A percentile compares a stretch with the other conserved stretches of the same genome.
These are phyloP conservation scores for Diplodus sargus DNA, from an alignment of 2,797 vertebrate species.

Conservation along the genomic window DNA sequence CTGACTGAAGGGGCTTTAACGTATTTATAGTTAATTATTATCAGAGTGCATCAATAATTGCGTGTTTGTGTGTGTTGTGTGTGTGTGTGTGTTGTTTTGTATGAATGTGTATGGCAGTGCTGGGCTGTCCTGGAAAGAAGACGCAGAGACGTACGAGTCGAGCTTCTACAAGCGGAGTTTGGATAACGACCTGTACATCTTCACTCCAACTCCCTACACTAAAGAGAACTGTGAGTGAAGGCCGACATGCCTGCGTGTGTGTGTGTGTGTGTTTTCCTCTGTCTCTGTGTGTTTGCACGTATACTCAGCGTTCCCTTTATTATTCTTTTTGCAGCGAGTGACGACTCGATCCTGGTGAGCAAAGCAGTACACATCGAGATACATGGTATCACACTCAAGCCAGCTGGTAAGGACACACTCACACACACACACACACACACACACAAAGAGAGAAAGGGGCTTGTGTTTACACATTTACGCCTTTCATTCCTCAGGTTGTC, in stretches of 20 bases:
- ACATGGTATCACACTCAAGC: slow-evolving; percentile 89
- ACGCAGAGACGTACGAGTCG: slow-evolving; percentile 93
- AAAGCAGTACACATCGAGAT: slow-evolving; percentile 90
- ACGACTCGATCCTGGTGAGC: slow-evolving; percentile 92
- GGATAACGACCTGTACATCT: slow-evolving; percentile 95
- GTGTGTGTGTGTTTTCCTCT: not conserved
- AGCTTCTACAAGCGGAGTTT: slow-evolving; percentile 97
- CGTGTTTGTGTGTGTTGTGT: slow-evolving; percentile 9
- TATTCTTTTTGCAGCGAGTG: slow-evolving; percentile 81
- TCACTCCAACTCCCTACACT: slow-evolving; percentile 88
- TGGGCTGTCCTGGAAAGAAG: slow-evolving; percentile 91
- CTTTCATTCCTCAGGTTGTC: slow-evolving; percentile 17
- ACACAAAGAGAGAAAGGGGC: not conserved
- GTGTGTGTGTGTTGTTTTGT: slow-evolving; percentile 10
- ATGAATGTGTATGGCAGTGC: slow-evolving; percentile 84
- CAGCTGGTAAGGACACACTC: slow-evolving; percentile 88
- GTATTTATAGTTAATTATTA: not conserved
- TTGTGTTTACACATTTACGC: slow-evolving; percentile 15
- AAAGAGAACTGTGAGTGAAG: slow-evolving; percentile 66
- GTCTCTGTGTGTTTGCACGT: not conserved
- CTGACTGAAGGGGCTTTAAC: not conserved
- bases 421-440: slow-evolving; percentile 17
- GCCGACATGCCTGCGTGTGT: not conserved
- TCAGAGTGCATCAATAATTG: not conserved
- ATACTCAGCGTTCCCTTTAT: not conserved